Base-by-base conservation (phyloP, 2,888 invertebrate genomes). In the Dexiosoma caninum region DNA sequence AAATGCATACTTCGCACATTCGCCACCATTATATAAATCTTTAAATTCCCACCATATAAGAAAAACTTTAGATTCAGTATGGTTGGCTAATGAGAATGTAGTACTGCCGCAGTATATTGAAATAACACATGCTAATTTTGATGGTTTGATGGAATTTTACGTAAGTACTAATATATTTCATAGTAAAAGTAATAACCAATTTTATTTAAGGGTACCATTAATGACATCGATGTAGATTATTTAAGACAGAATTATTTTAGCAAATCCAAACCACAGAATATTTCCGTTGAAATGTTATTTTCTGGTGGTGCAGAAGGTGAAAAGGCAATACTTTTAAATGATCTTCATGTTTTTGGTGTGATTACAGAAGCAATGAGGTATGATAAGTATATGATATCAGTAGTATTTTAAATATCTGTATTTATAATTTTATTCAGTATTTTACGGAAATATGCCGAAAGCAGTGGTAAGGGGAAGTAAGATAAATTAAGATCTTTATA, bases 221-320 rank as follows among this genome's bases (percentile, higher is more conserved):
- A 91, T 83, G 91, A 90, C 27, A 87, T 91, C 10, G 86, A 91
- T 82, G 84, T 93, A 60, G 86, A 88, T 7, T 87, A 90, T 83
- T 84, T 93, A 46, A 87, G 89, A 16, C 84, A 90, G 14, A 91
- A 91, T 84, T 92, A 92, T 80, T 90, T 93, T 55, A 92, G 92
- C 84, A 91, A 91, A 84, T 88, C 91, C 4, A 89, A 87, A 69
- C 84, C 90, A 27, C 93, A 93, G 88, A 87, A 85, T 14, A 87
- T 93, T 35, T 83, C 85, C 5, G 89, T 90, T 9, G 86, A 87
- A 55, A 87, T 92, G 78, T 84, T 87, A 40, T 91, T 93, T 82
- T 83, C 88, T 6, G 88, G 89, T 81, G 86, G 87, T 49, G 86
- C 91, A 44, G 84, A 87, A 70, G 91, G 91, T 81, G 83, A 85